A percentile compares a stretch with the other conserved stretches of the same genome.
These are phyloP conservation scores for Idaea biselata DNA, from an alignment of 2,888 invertebrate species.

Conservation along the genomic window DNA sequence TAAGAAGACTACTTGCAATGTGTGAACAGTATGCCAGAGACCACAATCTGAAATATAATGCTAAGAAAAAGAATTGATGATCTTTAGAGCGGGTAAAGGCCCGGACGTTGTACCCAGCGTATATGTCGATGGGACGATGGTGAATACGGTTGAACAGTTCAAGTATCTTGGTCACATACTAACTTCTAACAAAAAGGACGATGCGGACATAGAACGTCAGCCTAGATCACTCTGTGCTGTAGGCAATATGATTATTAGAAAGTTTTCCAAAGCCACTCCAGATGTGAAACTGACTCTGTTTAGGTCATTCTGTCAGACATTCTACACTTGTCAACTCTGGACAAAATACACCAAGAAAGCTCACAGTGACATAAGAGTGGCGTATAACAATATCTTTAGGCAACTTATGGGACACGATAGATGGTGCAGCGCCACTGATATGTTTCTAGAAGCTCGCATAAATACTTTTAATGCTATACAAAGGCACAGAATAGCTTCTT, in stretches of 20 bases:
- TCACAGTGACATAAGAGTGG: background rate
- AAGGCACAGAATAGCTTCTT: background rate
- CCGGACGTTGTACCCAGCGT: background rate
- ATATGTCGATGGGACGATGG: background rate
- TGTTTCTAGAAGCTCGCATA: background rate
- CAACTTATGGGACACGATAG: background rate
- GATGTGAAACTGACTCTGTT: background rate
- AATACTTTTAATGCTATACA: background rate
- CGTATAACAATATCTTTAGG: background rate
- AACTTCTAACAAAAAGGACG: background rate
- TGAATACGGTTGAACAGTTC: background rate
- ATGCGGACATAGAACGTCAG: conserved; percentile 1
- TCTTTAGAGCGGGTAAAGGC: conserved; percentile 2
- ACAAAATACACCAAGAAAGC: background rate
- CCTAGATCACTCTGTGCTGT: background rate
- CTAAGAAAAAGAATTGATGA: conserved; percentile 4
- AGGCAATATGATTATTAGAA: background rate
- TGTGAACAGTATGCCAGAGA: background rate
- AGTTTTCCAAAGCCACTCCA: background rate
- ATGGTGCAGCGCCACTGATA: background rate
- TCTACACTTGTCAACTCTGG: background rate
- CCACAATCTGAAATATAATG: conserved; percentile 2
- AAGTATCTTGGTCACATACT: background rate
- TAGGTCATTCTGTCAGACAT: conserved; percentile 1
- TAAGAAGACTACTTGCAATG: background rate